A percentile compares a stretch with the other conserved stretches of the same genome.
phyloP scores from a whole-genome alignment of 2,797 vertebrate species.

The Fratercula arctica region DNA sequence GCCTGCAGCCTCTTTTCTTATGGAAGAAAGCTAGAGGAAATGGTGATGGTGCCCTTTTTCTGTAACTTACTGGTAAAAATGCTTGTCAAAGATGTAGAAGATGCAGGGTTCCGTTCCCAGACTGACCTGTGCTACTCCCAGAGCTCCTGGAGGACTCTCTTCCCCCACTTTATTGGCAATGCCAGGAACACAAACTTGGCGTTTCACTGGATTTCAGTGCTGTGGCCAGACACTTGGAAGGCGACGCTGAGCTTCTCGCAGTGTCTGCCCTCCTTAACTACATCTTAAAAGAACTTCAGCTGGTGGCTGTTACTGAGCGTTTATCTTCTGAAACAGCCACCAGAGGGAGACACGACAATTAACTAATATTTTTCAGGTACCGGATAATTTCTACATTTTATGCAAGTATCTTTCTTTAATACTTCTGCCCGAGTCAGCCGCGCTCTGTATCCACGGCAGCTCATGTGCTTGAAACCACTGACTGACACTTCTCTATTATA shows the following conservation, averaged over 20 bases:
- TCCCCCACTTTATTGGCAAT: not conserved
- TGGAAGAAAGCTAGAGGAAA: not conserved
- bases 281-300: not conserved
- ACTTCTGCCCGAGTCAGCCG: not conserved
- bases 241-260: not conserved
- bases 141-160: not conserved
- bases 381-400: not conserved
- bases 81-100: not conserved
- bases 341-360: not conserved
- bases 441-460: constrained; percentile 33
- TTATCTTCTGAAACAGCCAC: not conserved
- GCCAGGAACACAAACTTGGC: not conserved
- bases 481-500: constrained; percentile 66
- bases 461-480: constrained; percentile 19
- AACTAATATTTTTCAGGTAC: not conserved
- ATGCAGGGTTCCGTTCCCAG: not conserved
- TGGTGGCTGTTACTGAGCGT: not conserved
- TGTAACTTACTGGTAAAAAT: not conserved
- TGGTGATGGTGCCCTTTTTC: not conserved
- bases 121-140: accelerated
- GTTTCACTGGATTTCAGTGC: not conserved
- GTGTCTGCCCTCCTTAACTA: not conserved
- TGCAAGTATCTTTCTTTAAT: not conserved
- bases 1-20: not conserved
- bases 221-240: not conserved